Base-by-base conservation (phyloP, 2,888 invertebrate species). In the Pocota personata region DNA sequence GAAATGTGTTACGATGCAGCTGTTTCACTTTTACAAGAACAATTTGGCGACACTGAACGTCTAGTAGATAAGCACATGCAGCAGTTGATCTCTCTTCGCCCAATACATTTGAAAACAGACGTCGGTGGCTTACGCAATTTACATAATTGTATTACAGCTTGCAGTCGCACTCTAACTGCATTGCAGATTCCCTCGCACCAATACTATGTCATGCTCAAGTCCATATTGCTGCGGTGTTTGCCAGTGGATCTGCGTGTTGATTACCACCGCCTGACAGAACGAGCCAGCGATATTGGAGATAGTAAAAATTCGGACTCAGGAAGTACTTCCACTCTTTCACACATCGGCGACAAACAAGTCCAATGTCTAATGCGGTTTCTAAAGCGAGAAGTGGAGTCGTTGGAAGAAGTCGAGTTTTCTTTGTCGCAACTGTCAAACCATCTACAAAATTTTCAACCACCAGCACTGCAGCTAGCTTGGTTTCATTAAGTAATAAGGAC, bases 1-100 rank as follows among this genome's bases (percentile, higher is more conserved):
- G 24, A 24, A 4, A 24, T 24, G 24, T 48, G 80, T 14, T 82
- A 75, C 27, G 73, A 82, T 21, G 73, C 67, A 14, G 75, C 76
- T 48, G 30, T 82, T 24, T 69, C 75, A 1, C 55, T 82, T 43
- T n/a, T 82, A n/a, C 40, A 62, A 19, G 82, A 82, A 3, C 62
- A 82, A 40, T 75, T 27, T n/a, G 76, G 60, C 14, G 35, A 76
- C 21, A 60, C 19, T 1, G 75, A 75, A 19, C 35, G 40, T 10
- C 24, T 72, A 8, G 16, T 64, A n/a, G 62, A 64, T 6, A 71
- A 64, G 4, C 57, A 72, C 21, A 64, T 79, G 64, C 64, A 79
- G 14, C 62, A 72, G n/a, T 27, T 79, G n/a, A 27, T 79, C 27
- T n/a, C n/a, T n/a, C n/a, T 80, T 43, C 73, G 52, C 12, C 58